Conservation (phyloP, 2,113 vertebrate genomes). For the Gnathochromis pfefferi region DNA sequence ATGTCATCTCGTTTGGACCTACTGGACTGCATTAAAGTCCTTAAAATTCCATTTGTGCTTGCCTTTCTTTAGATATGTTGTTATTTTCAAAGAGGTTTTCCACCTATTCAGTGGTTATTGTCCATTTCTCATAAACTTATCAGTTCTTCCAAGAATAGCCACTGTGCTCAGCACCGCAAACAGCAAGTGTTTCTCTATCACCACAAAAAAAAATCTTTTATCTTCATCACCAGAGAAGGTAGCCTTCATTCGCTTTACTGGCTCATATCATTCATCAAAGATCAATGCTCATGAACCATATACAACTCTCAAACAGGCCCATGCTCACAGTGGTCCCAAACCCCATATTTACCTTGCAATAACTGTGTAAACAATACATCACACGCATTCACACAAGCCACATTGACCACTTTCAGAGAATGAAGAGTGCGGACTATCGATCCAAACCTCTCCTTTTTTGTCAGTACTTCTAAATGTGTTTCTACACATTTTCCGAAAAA, state of each 20-base stretch:
- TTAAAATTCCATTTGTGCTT: neutral
- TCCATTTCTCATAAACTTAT: neutral
- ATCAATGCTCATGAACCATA: neutral
- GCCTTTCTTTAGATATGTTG: neutral
- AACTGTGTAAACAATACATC: neutral
- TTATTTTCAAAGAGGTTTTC: neutral
- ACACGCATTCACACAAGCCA: neutral
- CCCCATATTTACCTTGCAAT: neutral
- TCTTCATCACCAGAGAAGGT: neutral
- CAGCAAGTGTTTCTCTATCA: neutral
- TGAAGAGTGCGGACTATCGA: neutral
- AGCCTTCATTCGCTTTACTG: neutral
- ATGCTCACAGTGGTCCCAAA: neutral
- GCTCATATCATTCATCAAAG: neutral
- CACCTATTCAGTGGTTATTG: neutral
- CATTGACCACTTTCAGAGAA: neutral
- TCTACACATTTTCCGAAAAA: neutral
- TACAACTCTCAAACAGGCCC: neutral
- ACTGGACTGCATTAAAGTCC: neutral
- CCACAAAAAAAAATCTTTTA: neutral
- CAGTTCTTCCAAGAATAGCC: neutral
- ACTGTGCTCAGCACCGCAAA: neutral
- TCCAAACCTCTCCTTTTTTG: neutral
- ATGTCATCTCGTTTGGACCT: neutral
- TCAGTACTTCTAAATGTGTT: neutral